These are phyloP conservation scores for Aleiodes sp. DNA, from an alignment of 1,140 invertebrate species.

Conservation along the genomic window DNA sequence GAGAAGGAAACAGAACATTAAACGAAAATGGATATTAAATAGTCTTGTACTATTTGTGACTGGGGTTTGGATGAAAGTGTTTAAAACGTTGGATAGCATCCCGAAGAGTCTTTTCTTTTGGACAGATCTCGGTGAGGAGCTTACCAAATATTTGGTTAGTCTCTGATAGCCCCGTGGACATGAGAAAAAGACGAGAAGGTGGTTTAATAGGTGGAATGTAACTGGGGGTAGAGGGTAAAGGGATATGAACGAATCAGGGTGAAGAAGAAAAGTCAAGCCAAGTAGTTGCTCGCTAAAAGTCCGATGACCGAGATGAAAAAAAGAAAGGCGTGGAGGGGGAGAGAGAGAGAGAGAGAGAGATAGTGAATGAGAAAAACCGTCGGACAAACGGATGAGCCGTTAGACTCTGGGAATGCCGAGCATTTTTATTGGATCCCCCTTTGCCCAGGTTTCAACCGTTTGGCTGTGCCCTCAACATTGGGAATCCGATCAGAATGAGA, in stretches of 20 bases:
- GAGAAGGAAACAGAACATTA: not conserved
- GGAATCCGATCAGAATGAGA: constrained; percentile 48
- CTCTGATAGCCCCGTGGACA: constrained; percentile 42
- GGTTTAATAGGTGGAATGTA: constrained; percentile 3
- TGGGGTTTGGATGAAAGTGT: constrained; percentile 27
- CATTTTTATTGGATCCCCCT: constrained; percentile 59
- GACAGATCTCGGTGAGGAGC: constrained; percentile 48
- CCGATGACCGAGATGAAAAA: constrained; percentile 32
- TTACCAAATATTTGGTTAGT: constrained; percentile 65
- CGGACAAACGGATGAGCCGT: constrained; percentile 57
- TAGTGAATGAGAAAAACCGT: constrained; percentile 20
- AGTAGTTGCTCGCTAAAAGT: constrained; percentile 26
- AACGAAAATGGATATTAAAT: constrained; percentile 44
- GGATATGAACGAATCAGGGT: constrained; percentile 17
- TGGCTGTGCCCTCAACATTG: constrained; percentile 40
- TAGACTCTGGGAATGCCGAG: constrained; percentile 56
- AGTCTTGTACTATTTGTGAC: constrained; percentile 27
- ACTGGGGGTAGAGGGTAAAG: not conserved
- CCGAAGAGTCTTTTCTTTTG: constrained; percentile 5
- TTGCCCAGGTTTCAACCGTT: constrained; percentile 26
- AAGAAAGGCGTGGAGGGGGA: constrained; percentile 25
- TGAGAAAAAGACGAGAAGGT: constrained; percentile 8
- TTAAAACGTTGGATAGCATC: constrained; percentile 49
- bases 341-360: constrained; percentile 20
- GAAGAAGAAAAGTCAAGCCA: constrained; percentile 32